Percentiles rank a stretch among this genome's conserved stretches.
Conservation (phyloP, 2,113 vertebrate species). For the Psephotus haematonotus region DNA sequence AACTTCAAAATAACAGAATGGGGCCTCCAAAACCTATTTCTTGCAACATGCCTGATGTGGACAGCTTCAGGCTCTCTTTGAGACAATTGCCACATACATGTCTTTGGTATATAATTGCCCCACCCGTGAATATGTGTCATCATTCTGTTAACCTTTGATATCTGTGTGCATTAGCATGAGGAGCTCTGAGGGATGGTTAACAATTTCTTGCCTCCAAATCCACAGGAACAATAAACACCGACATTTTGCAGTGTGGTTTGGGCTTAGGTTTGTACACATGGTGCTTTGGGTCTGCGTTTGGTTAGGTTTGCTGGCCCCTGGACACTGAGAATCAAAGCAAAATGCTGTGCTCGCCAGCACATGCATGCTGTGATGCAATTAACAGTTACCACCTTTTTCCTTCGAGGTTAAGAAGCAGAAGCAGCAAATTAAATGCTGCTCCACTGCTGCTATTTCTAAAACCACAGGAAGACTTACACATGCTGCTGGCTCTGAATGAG, state of each 20-base stretch:
- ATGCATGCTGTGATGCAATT: not conserved
- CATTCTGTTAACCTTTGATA: not conserved
- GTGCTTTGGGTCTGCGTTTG: not conserved
- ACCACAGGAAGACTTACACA: constrained; percentile 31
- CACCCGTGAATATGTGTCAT: not conserved
- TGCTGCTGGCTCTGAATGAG: not conserved
- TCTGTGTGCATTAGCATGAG: not conserved
- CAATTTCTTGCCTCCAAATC: not conserved
- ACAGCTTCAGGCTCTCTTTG: not conserved
- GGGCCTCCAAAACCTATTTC: not conserved
- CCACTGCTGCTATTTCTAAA: not conserved
- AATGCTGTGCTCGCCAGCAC: not conserved
- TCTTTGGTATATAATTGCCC: not conserved
- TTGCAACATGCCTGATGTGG: not conserved
- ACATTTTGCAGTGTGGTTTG: not conserved
- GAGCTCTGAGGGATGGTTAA: not conserved
- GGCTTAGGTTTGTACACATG: not conserved
- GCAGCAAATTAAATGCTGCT: constrained; percentile 17
- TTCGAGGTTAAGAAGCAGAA: not conserved
- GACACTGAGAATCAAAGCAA: not conserved
- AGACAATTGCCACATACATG: not conserved
- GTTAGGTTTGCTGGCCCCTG: not conserved
- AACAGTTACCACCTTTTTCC: not conserved
- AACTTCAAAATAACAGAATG: not conserved
- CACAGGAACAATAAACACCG: not conserved